Evolutionary conservation across 2,797 vertebrate species (phyloP).

Genomic region (Perodicticus potto): DNA sequence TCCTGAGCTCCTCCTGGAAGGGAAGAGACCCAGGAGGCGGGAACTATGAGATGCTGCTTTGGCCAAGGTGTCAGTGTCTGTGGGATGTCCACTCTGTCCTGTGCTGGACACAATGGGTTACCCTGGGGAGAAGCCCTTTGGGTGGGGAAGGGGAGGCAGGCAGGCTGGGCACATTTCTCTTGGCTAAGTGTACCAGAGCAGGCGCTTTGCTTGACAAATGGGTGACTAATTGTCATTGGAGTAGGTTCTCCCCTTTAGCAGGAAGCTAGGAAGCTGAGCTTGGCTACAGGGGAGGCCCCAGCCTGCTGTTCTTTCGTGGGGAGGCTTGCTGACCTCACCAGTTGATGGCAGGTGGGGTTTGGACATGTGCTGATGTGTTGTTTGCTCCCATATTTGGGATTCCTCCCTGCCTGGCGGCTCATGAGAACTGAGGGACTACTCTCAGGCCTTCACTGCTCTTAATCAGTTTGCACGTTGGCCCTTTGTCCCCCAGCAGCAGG

Average conservation of each 20-base stretch:
- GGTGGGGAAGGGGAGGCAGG: not conserved
- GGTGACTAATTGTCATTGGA: conserved; percentile 64
- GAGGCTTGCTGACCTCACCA: not conserved
- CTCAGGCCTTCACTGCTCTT: not conserved
- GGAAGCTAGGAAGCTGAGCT: not conserved
- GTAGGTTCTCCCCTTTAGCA: not conserved
- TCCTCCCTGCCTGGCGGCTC: not conserved
- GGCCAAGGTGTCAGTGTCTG: not conserved
- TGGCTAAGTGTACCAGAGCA: not conserved
- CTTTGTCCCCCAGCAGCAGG: not conserved
- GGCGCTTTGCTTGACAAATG: conserved; percentile 61
- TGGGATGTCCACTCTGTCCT: not conserved
- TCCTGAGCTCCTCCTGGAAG: not conserved
- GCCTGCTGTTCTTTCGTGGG: not conserved
- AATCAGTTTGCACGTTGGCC: too few relatives aligned
- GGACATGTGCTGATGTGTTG: not conserved
- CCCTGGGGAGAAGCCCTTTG: not conserved
- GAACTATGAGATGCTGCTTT: rapidly evolving
- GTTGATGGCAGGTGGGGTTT: not conserved
- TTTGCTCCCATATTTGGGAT: not conserved
- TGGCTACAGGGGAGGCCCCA: not conserved
- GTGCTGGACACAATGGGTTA: not conserved
- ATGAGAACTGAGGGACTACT: not conserved
- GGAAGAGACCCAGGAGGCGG: rapidly evolving
- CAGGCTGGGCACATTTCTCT: not conserved